Evolutionary conservation across 2,888 invertebrate genomes (phyloP).

Genomic region (Epistrophella euchroma): DNA sequence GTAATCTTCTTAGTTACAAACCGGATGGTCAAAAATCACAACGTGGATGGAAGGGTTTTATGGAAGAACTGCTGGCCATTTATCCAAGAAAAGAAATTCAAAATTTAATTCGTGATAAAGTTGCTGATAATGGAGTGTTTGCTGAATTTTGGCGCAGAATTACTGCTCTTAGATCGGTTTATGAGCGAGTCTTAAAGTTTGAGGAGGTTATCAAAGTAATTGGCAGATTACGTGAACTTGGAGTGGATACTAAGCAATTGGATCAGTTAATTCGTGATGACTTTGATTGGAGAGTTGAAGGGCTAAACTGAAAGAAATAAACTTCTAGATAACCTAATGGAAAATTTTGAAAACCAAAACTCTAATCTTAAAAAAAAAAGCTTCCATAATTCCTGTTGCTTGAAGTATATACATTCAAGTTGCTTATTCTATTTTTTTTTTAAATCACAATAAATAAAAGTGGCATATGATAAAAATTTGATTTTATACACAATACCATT

Average conservation of each 20-base stretch:
- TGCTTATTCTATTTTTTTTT: background rate
- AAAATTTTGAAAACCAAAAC: background rate
- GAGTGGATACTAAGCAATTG: constrained; percentile 78
- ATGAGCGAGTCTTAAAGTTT: constrained; percentile 79
- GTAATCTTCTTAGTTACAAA: constrained; percentile 77
- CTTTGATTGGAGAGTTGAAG: constrained; percentile 78
- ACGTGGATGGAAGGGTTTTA: constrained; percentile 81
- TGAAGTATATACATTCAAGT: background rate
- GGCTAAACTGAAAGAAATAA: background rate
- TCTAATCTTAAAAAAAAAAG: background rate
- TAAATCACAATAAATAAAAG: constrained; percentile 41
- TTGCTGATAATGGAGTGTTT: constrained; percentile 78
- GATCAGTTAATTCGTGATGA: constrained; percentile 80
- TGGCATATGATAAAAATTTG: too few relatives aligned
- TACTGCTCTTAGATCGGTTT: constrained; percentile 77
- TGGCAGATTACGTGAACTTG: constrained; percentile 77
- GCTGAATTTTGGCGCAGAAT: constrained; percentile 79
- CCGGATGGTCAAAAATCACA: constrained; percentile 78
- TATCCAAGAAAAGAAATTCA: constrained; percentile 78
- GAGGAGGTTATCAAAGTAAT: constrained; percentile 77
- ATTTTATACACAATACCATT: too few relatives aligned
- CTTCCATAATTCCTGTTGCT: background rate
- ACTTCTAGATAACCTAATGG: background rate
- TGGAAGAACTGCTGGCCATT: constrained; percentile 79
- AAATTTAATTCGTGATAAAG: constrained; percentile 78